Evolutionary conservation across 2,888 invertebrate genomes (phyloP), one percentile per base, ranked within the genome.

Genomic region (Drosophila bunnanda): DNA sequence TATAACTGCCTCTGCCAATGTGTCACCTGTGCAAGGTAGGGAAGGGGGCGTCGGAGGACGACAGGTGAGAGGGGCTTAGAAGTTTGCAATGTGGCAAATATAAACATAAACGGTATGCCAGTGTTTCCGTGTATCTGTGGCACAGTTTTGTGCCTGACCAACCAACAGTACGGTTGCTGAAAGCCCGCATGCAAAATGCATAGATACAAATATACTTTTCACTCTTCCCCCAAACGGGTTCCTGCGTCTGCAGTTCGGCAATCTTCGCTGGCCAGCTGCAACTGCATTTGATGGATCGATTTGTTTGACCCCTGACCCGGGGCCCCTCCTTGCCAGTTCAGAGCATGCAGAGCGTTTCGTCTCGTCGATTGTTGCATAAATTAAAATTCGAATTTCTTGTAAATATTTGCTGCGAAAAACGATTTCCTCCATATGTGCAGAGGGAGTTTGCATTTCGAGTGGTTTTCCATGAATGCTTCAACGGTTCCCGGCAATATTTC

Each of bases 201-300:
- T 75, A 59, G 54, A 64, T 62, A 71, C 67, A 77, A 80, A 78
- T 65, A 70, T 44, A 50, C 56, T 59, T 66, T 69, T 50, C 57
- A 38, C 30, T 44, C 57, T 53, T 50, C 39, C 46, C 22, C 54
- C 46, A 9, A 55, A 55, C 28, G 17, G 30, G 38, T 60, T 20
- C 22, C 22, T 25, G 25, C n/a, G 54, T 50, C 52, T 20, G 30
- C 53, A 30, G 32, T 9, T 28, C 50, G 15, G 71, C 71, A 39
- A 68, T 68, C 67, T 68, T 68, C 48, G 41, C 20, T 53, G 69
- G 22, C 39, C 71, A 68, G 57, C 69, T 68, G 53, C 53, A 65
- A 67, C 79, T 85, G 86, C 59, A 64, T 57, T 76, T 87, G 81
- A 82, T 76, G 71, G 72, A 61, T 81, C 71, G 72, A 81, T 81